These are phyloP conservation scores for Heliconius aoede DNA, from an alignment of 2,888 invertebrate species.

Conservation along the genomic window DNA sequence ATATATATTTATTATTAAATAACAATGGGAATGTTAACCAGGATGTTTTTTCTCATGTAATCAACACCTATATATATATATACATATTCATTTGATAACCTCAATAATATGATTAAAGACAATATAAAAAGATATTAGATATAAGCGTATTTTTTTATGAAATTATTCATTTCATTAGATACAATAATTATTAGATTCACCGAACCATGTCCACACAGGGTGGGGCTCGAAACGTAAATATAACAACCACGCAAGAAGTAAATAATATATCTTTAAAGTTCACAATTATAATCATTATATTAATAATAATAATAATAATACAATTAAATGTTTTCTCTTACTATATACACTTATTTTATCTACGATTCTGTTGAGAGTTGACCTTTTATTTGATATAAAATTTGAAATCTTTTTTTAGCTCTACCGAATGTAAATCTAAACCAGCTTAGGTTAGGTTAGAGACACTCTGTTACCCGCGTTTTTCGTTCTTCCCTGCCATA, in stretches of 20 bases:
- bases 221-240: constrained; percentile 16
- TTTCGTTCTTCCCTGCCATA: no score
- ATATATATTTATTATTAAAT: background rate
- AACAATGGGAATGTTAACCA: background rate
- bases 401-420: no score
- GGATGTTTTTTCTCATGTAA: constrained; percentile 19
- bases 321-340: background rate
- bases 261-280: constrained; percentile 18
- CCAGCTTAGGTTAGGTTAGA: no score
- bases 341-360: background rate
- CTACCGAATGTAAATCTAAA: no score
- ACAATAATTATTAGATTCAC: constrained; percentile 4
- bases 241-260: constrained; percentile 8
- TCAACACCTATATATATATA: background rate
- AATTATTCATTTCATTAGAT: constrained; percentile 23
- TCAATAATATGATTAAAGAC: constrained; percentile 15
- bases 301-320: background rate
- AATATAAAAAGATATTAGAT: background rate
- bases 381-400: background rate
- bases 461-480: no score
- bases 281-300: background rate
- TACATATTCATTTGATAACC: background rate
- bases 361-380: background rate
- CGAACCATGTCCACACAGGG: background rate
- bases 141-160: constrained; percentile 8